These are phyloP conservation scores for Mesoclemmys tuberculata DNA, from an alignment of 2,113 vertebrate genomes.

Conservation along the genomic window DNA sequence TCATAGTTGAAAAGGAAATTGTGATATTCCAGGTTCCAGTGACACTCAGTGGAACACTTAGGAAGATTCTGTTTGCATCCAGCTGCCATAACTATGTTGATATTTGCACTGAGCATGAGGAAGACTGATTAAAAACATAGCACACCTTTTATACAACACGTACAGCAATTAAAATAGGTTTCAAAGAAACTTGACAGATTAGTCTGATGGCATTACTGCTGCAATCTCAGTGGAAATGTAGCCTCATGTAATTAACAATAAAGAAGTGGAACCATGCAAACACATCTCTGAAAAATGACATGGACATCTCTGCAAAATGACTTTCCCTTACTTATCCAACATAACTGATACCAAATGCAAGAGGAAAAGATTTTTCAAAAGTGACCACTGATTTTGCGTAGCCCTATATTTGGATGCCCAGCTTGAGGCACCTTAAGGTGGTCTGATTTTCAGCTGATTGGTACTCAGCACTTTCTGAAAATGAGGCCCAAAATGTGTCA, in stretches of 20 bases:
- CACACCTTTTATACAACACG: neutral
- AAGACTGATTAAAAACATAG: neutral
- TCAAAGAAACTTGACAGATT: neutral
- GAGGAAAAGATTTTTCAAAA: too few species aligned
- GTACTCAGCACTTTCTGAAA: neutral
- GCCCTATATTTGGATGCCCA: neutral
- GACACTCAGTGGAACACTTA: neutral
- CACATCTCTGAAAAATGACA: too few species aligned
- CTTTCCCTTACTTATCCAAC: too few species aligned
- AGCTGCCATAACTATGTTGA: neutral
- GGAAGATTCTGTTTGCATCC: neutral
- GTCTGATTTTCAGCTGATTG: neutral
- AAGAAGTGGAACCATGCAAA: too few species aligned
- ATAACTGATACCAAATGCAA: too few species aligned
- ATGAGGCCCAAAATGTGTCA: neutral
- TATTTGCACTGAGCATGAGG: neutral
- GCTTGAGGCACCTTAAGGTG: too few species aligned
- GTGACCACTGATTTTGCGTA: too few species aligned
- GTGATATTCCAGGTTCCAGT: neutral
- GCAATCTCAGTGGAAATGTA: too few species aligned
- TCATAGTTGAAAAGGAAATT: neutral
- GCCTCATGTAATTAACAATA: too few species aligned
- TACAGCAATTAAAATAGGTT: neutral
- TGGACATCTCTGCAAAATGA: too few species aligned
- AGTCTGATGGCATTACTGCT: neutral